phyloP scores from a whole-genome alignment of 2,113 vertebrate species.

The Centrocercus urophasianus region DNA sequence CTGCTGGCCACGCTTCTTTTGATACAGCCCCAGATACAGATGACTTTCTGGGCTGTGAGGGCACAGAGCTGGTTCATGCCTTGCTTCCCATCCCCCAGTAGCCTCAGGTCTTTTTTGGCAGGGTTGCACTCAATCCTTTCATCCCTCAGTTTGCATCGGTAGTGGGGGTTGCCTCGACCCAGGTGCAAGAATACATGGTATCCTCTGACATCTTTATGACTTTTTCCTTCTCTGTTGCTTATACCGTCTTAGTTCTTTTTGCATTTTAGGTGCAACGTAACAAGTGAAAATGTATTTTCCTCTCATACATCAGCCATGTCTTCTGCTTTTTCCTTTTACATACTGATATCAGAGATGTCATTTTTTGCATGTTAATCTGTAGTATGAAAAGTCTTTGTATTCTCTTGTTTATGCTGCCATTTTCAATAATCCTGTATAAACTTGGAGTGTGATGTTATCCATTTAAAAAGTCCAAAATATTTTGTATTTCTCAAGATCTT shows the following conservation, averaged over 20 bases:
- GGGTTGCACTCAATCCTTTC: too few species aligned
- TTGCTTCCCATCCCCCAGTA: too few species aligned
- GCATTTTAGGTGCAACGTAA: neutral
- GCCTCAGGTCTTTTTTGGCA: too few species aligned
- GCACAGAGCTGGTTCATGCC: too few species aligned
- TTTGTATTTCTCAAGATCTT: neutral
- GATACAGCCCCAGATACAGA: too few species aligned
- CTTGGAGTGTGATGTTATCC: neutral
- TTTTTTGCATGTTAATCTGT: neutral
- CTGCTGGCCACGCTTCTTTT: too few species aligned
- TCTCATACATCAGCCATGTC: neutral
- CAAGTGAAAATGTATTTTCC: neutral
- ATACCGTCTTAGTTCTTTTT: neutral
- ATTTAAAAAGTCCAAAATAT: neutral
- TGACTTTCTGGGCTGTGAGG: too few species aligned
- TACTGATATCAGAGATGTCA: neutral
- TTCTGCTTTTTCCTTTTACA: neutral
- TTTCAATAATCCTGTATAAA: conserved; percentile 16
- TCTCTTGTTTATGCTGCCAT: neutral
- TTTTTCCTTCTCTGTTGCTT: neutral
- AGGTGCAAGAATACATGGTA: neutral
- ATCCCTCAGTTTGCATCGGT: too few species aligned
- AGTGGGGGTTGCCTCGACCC: too few species aligned
- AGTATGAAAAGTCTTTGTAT: neutral
- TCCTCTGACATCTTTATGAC: neutral